Percentiles rank a stretch among this genome's conserved stretches.
phyloP scores from a whole-genome alignment of 2,113 vertebrate species.

The Zosterops borbonicus region DNA sequence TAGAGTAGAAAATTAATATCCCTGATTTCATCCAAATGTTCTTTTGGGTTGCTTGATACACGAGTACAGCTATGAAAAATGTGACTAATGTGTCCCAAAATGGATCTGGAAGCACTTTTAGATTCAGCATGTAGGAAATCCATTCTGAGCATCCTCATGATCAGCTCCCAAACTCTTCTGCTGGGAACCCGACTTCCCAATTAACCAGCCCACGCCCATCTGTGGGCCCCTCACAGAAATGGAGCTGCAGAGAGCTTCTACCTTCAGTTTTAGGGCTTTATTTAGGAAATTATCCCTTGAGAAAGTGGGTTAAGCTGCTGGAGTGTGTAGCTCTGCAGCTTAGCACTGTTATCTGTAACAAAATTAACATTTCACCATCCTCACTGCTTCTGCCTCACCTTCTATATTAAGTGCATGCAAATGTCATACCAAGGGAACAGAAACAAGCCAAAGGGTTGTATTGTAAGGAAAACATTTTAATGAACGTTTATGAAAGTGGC shows the following conservation, averaged over 20 bases:
- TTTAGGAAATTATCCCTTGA: not conserved
- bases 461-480: slow-evolving; percentile 8
- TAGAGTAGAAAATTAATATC: not conserved
- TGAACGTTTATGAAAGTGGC: not conserved
- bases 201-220: not conserved
- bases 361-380: not conserved
- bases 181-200: not conserved
- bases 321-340: not conserved
- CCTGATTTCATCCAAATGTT: not conserved
- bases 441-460: slow-evolving; percentile 14
- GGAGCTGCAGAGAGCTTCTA: not conserved
- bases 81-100: not conserved
- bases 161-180: not conserved
- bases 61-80: not conserved
- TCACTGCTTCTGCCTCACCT: not conserved
- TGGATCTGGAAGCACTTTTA: not conserved
- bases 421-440: slow-evolving; percentile 12
- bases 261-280: not conserved
- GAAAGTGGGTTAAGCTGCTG: slow-evolving; percentile 14
- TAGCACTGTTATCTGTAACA: not conserved
- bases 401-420: not conserved
- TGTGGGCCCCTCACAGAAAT: not conserved
- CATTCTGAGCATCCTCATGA: not conserved
- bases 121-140: not conserved
- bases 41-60: not conserved